Conservation (phyloP, 2,113 vertebrate species). For the Probosciger aterrimus region DNA sequence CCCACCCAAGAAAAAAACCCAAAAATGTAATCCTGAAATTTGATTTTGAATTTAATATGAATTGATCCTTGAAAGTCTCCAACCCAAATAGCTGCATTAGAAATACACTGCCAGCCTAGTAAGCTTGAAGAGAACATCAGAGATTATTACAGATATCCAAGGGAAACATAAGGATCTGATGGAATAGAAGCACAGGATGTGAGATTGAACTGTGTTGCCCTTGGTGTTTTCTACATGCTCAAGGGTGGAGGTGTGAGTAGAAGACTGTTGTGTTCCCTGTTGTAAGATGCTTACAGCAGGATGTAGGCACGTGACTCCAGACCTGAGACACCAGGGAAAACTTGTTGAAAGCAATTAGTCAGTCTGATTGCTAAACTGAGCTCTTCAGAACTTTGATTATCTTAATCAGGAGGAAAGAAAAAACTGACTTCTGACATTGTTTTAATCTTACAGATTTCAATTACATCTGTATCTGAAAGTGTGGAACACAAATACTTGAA, state of each 20-base stretch:
- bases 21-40: neutral
- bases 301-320: neutral
- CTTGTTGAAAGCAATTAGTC: neutral
- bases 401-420: neutral
- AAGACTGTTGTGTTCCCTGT: neutral
- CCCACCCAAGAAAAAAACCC: neutral
- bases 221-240: neutral
- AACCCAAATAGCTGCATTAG: neutral
- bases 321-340: neutral
- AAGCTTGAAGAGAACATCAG: neutral
- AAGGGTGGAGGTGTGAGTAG: neutral
- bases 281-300: neutral
- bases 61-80: neutral
- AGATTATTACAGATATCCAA: neutral
- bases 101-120: neutral
- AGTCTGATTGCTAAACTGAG: neutral
- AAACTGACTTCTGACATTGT: neutral
- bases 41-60: neutral
- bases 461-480: neutral
- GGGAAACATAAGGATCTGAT: neutral
- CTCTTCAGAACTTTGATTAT: neutral
- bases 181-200: neutral
- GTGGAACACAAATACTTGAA: neutral
- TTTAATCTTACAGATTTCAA: neutral
- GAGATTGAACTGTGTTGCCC: neutral